phyloP scores from a whole-genome alignment of 2,888 invertebrate genomes.

The Heteromurus nitidus region DNA sequence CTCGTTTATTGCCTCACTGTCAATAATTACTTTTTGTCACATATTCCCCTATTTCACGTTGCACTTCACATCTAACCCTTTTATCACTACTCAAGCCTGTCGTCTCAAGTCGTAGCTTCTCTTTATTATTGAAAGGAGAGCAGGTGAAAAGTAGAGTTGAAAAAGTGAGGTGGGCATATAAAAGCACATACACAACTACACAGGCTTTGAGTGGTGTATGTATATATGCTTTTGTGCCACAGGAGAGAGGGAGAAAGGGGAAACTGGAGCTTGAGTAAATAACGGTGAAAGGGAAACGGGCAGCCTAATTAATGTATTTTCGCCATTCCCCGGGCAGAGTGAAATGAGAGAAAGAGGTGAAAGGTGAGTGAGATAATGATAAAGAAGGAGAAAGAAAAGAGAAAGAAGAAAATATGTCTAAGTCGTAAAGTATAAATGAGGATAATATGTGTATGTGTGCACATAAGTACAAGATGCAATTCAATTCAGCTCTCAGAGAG shows the following conservation, averaged over 20 bases:
- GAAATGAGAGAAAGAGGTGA: neutral
- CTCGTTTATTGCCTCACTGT: too few species aligned
- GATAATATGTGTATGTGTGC: too few species aligned
- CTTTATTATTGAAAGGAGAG: too few species aligned
- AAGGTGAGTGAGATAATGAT: neutral
- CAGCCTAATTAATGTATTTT: neutral
- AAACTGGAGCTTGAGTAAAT: neutral
- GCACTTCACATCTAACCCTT: neutral
- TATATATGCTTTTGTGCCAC: too few species aligned
- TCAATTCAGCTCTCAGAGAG: too few species aligned
- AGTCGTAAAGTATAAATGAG: neutral
- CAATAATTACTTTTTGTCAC: constrained; percentile 4
- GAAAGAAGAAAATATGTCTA: neutral
- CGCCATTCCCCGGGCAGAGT: neutral
- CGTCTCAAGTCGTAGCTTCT: too few species aligned
- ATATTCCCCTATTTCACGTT: neutral
- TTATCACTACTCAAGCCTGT: neutral
- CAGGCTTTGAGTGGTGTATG: too few species aligned
- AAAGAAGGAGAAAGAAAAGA: neutral
- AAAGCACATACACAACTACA: too few species aligned
- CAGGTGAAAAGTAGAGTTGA: too few species aligned
- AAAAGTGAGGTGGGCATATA: too few species aligned
- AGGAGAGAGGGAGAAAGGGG: too few species aligned
- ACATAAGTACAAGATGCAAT: too few species aligned
- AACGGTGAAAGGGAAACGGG: neutral